phyloP scores from a whole-genome alignment of 2,797 vertebrate species.

The Clamator glandarius region DNA sequence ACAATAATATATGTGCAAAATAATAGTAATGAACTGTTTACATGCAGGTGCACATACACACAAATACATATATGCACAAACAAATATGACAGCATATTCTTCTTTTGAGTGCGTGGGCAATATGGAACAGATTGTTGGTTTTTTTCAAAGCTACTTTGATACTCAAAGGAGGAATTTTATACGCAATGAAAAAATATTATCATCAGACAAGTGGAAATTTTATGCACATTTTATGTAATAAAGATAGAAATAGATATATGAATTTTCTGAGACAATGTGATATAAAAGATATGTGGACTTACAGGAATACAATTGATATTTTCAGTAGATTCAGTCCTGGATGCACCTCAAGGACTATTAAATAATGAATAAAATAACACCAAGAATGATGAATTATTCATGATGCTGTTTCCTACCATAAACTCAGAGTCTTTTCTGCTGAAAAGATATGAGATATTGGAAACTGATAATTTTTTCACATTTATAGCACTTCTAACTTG shows the following conservation, averaged over 20 bases:
- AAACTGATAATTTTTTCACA: not conserved
- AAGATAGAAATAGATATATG: not conserved
- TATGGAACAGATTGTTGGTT: not conserved
- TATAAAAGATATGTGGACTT: not conserved
- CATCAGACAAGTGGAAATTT: not conserved
- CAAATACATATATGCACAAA: not conserved
- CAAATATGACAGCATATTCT: not conserved
- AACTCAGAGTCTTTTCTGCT: not conserved
- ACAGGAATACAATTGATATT: not conserved
- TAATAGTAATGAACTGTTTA: not conserved
- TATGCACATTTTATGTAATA: not conserved
- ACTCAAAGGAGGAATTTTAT: not conserved
- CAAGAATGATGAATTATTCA: not conserved
- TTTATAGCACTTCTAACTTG: not conserved
- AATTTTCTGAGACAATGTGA: not conserved
- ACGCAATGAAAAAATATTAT: not conserved
- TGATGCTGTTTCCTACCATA: not conserved
- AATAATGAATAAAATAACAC: constrained; percentile 27
- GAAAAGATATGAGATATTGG: not conserved
- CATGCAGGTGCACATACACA: not conserved
- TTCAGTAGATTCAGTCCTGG: not conserved
- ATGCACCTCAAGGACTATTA: not conserved
- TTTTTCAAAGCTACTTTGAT: not conserved
- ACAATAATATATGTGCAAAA: not conserved
- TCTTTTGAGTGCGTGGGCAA: not conserved